A percentile compares a stretch with the other conserved stretches of the same genome.
These are phyloP conservation scores for Lasioglossum baleicum DNA, from an alignment of 1,140 invertebrate species.

Conservation along the genomic window DNA sequence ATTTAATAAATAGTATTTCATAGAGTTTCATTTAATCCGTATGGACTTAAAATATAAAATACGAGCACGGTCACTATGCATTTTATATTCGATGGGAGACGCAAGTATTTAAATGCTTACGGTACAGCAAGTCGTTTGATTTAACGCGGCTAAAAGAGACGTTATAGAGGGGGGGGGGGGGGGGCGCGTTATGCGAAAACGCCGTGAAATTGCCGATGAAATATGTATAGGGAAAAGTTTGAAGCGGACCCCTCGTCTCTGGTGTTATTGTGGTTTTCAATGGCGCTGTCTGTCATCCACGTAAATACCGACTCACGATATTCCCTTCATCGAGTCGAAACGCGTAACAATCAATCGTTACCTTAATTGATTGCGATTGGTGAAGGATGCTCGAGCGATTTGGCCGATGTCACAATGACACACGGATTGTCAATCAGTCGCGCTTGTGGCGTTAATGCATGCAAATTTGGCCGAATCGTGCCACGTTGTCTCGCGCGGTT, in stretches of 20 bases:
- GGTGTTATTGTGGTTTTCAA: slow-evolving; percentile 43
- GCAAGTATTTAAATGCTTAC: no score
- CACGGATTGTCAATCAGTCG: slow-evolving; percentile 79
- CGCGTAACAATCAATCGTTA: slow-evolving; percentile 77
- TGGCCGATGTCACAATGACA: slow-evolving; percentile 78
- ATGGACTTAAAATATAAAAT: no score
- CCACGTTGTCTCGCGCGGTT: slow-evolving; percentile 63
- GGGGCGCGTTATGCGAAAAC: neutral
- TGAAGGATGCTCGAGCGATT: slow-evolving; percentile 62
- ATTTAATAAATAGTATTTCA: no score
- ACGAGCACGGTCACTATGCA: no score
- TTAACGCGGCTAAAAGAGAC: slow-evolving; percentile 6
- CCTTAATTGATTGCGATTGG: slow-evolving; percentile 77
- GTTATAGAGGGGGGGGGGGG: neutral
- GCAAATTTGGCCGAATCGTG: slow-evolving; percentile 71
- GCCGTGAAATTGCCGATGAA: slow-evolving; percentile 7
- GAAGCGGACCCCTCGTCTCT: neutral
- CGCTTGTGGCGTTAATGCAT: slow-evolving; percentile 78
- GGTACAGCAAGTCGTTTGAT: neutral
- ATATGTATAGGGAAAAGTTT: slow-evolving; percentile 29
- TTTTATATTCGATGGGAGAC: no score
- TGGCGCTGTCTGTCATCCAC: slow-evolving; percentile 50
- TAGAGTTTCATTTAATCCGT: no score
- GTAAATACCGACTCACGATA: slow-evolving; percentile 59
- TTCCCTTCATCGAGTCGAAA: slow-evolving; percentile 62